A percentile compares a stretch with the other conserved stretches of the same genome.
Conservation (phyloP, 2,888 invertebrate genomes). For the Leptinotarsa rubiginosa region DNA sequence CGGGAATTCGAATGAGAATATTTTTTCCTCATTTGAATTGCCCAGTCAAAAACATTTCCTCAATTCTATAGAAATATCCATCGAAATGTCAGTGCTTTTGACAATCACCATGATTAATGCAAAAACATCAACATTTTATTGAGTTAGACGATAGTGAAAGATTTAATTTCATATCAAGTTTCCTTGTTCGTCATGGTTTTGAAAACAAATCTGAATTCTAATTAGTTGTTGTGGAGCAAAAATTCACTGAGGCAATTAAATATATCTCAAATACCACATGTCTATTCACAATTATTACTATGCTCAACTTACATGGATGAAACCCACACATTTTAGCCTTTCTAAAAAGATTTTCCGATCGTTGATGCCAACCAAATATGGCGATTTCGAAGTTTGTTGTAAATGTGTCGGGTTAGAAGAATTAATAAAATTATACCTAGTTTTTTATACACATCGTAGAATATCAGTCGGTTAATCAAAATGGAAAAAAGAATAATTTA, state of each 20-base stretch:
- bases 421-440: no score
- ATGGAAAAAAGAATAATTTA: no score
- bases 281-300: slow-evolving; percentile 13
- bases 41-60: background rate
- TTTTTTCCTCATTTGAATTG: no score
- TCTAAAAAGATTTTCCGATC: slow-evolving; percentile 17
- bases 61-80: background rate
- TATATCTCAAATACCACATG: background rate
- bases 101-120: background rate
- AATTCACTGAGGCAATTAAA: background rate
- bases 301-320: slow-evolving; percentile 26
- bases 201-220: background rate
- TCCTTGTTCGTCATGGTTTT: background rate
- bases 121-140: no score
- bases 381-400: background rate
- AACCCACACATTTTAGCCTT: slow-evolving; percentile 22
- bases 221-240: background rate
- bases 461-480: no score
- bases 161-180: background rate
- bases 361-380: slow-evolving; percentile 25
- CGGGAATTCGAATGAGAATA: no score
- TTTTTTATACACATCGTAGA: no score
- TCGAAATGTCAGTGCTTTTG: background rate
- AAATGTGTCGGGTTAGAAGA: no score
- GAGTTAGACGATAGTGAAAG: background rate